Evolutionary conservation across 2,113 vertebrate genomes (phyloP), one percentile per base, ranked within the genome.

Genomic region (Serinus canaria): DNA sequence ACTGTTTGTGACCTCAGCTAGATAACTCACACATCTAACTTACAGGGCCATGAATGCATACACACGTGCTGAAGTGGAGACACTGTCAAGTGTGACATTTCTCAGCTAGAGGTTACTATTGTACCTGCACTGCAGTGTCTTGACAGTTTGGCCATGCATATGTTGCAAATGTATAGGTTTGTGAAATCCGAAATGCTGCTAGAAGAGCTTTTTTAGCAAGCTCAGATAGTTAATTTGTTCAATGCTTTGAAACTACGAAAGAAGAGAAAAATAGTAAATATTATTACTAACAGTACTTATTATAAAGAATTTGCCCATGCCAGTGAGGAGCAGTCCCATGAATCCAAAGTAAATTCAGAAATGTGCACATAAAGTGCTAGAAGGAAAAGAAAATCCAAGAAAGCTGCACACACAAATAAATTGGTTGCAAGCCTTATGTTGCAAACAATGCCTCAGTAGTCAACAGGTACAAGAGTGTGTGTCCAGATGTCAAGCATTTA

Each of bases 401-500:
- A 83, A 81, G 14, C 14, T 68, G 25, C 69, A 82, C 76, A 83
- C 59, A 63, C 6, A 50, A 75, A 21, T 47, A 39, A 74, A 24
- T 10, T 72, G 15, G 5, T 64, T 70, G 39, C 37, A 92, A 76
- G 3, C 8, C 8, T 19, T 46, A 33, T 43, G 17, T 60, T 93
- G 83, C 72, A 92, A 85, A 75, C 63, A 82, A 35, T 46, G 50
- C 43, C 46, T 91, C 28, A 16, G 35, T 8, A 88, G 23, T 39
- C 22, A 86, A 62, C 8, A 66, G 35, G 33, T 70, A 53, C 19
- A 53, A n/a, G 30, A 70, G 17, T 1, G 0, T 43, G 47, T 44
- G 41, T 62, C 22, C 33, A 55, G 27, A 17, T 52, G 56, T 8
- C 0, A 0, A 28, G 11, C 28, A 22, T 72, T 68, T 69, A 75